Conservation (phyloP, 2,797 vertebrate genomes). For the Margarornis squamiger region DNA sequence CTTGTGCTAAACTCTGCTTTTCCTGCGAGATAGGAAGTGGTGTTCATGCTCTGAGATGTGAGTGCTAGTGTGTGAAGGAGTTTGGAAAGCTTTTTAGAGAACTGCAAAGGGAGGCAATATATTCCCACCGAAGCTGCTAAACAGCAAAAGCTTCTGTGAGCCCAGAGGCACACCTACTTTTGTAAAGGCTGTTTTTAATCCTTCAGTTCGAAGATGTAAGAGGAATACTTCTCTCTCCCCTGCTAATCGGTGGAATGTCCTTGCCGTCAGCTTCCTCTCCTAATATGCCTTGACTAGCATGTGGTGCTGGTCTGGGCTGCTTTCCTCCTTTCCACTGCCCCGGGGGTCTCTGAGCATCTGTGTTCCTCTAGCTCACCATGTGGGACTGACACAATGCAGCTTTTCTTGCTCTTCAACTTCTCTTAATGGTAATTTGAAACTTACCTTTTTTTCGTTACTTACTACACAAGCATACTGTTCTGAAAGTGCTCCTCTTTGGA, state of each 20-base stretch:
- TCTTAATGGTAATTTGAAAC: neutral
- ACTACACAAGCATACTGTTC: neutral
- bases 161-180: neutral
- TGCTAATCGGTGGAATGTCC: neutral
- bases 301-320: neutral
- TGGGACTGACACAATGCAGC: neutral
- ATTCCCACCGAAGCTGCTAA: slow-evolving; percentile 1
- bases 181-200: slow-evolving; percentile 16
- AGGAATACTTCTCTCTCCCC: neutral
- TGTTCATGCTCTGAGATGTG: neutral
- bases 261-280: neutral
- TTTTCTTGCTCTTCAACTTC: slow-evolving; percentile 17
- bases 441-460: neutral
- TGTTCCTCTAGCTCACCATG: neutral
- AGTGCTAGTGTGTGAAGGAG: neutral
- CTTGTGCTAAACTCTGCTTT: neutral
- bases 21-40: slow-evolving; percentile 3
- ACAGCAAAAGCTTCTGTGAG: neutral
- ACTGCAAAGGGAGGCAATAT: neutral
- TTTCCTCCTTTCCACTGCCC: neutral
- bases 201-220: neutral
- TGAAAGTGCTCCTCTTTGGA: neutral
- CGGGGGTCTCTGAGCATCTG: rapidly evolving
- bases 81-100: neutral
- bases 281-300: neutral